Percentiles rank a stretch among this genome's conserved stretches.
Evolutionary conservation across 2,888 invertebrate genomes (phyloP).

Genomic region (Atherix ibis): DNA sequence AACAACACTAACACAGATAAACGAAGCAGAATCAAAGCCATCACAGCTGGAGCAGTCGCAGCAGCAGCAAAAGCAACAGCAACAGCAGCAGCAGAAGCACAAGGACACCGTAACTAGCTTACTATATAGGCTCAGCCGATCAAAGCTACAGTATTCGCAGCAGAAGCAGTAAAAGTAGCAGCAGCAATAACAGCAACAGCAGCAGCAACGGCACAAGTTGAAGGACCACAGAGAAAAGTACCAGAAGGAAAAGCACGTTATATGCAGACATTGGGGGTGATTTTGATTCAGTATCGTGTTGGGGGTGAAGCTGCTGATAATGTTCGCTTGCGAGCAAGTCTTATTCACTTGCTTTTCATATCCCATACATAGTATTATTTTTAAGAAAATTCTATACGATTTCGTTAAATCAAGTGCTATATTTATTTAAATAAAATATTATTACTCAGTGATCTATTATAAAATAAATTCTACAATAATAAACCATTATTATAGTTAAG

Average conservation of each 20-base stretch:
- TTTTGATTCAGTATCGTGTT: slow-evolving; percentile 11
- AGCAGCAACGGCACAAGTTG: slow-evolving; percentile 7
- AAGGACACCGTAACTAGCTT: no score
- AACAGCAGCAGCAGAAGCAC: no score
- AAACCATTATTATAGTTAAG: neutral
- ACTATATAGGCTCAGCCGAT: no score
- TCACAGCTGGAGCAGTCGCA: no score
- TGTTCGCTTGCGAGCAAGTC: slow-evolving; percentile 10
- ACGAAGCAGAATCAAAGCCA: no score
- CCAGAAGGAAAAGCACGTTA: slow-evolving; percentile 6
- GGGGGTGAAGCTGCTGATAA: slow-evolving; percentile 14
- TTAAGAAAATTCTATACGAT: neutral
- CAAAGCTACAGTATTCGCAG: neutral
- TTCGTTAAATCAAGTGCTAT: no score
- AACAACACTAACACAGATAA: no score
- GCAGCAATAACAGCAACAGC: slow-evolving; percentile 6
- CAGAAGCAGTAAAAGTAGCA: slow-evolving; percentile 4
- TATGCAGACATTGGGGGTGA: slow-evolving; percentile 11
- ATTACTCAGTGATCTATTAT: neutral
- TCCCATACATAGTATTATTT: slow-evolving; percentile 6
- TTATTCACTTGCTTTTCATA: slow-evolving; percentile 11
- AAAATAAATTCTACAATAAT: slow-evolving; percentile 3
- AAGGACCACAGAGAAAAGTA: slow-evolving; percentile 6
- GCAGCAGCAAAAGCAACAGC: no score
- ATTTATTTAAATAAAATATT: neutral